Evolutionary conservation across 2,797 vertebrate genomes (phyloP), one percentile per base, ranked within the genome.

Genomic region (Ptychobarbus kaznakovi): DNA sequence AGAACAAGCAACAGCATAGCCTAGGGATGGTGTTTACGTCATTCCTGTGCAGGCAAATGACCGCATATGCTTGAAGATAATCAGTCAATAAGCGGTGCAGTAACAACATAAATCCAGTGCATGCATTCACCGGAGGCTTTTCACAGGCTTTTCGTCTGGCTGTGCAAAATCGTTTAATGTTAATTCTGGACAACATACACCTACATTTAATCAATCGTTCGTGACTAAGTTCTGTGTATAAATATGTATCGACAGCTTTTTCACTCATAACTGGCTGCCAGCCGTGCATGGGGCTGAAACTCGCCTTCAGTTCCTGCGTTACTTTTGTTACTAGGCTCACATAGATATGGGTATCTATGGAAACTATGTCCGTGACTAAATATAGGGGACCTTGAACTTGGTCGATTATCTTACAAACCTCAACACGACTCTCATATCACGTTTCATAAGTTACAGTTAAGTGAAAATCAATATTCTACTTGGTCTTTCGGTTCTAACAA

Each of bases 271-370:
- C 9, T 1, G 20, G 83, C 72, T 73, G 87, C 91, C 91, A 87
- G 42, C 92, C 89, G 18, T 85, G 32, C 32, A 32, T 32, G 90
- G 91, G 90, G 82, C 91, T 90, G 90, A 90, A 90, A 68, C 38
- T 22, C n/a, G 61, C 73, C 58, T 51, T 44, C 28, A 46, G 38
- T 12, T 70, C n/a, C 49, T 70, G 66, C 66, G 28, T 58, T 81
- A 28, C 38, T 63, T 81, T 65, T 3, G 10, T 40, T 16, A 61
- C 38, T 6, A 75, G 58, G 22, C 25, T 28, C 13, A 42, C 25
- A 18, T 10, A 58, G 80, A 72, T 25, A 20, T 51, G 3, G 15
- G 35, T 75, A n/a, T 46, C 42, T 40, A 66, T 84, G 49, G 35
- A 77, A 69, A 78, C 74, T 22, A 40, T 25, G 35, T 66, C 22